These are phyloP conservation scores for Pseudococcus jackbeardsleyi DNA, from an alignment of 2,888 invertebrate species.

Conservation along the genomic window DNA sequence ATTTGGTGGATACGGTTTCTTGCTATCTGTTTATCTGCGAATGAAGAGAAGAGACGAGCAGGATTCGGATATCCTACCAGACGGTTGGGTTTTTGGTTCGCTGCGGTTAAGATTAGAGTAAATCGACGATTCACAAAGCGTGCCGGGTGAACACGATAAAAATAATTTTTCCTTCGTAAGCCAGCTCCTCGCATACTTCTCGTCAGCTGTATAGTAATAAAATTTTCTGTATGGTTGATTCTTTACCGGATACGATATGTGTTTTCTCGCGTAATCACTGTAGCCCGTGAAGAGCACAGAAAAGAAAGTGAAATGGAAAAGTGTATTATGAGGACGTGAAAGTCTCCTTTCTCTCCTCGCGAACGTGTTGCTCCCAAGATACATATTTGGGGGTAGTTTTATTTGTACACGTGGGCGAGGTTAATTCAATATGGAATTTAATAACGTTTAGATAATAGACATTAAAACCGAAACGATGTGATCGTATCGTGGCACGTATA, in stretches of 20 bases:
- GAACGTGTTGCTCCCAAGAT: too few relatives aligned
- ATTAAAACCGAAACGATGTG: conserved; percentile 16
- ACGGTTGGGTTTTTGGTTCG: background rate
- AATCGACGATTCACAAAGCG: background rate
- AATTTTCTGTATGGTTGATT: background rate
- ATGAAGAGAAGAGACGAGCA: background rate
- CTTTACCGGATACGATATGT: background rate
- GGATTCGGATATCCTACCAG: conserved; percentile 4
- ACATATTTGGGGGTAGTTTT: background rate
- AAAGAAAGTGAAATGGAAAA: background rate
- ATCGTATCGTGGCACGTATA: background rate
- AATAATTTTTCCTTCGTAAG: background rate
- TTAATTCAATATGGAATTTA: conserved; percentile 32
- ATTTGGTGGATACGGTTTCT: background rate
- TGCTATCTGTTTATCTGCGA: background rate
- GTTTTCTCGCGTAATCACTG: background rate
- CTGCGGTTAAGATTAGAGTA: conserved; percentile 16
- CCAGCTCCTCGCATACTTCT: background rate
- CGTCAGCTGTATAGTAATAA: conserved; percentile 1
- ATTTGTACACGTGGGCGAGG: background rate
- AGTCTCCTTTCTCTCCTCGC: too few relatives aligned
- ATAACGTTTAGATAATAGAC: conserved; percentile 32
- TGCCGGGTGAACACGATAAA: background rate
- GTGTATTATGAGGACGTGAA: background rate
- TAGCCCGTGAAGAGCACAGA: background rate